These are phyloP conservation scores for Eueides isabella DNA, from an alignment of 1,140 invertebrate species.

Conservation along the genomic window DNA sequence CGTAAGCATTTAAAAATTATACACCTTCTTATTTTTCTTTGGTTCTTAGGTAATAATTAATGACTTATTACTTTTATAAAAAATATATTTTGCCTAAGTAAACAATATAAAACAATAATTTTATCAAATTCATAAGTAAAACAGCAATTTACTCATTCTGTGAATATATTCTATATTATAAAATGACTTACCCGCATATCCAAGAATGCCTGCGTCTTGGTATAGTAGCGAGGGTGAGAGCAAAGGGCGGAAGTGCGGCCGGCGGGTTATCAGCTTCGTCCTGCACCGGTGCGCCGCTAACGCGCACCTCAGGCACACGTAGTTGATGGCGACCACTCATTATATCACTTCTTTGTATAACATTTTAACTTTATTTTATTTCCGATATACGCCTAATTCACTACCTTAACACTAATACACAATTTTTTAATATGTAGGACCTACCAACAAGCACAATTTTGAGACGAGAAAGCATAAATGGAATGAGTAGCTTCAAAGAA, in stretches of 20 bases:
- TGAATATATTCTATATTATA: background rate
- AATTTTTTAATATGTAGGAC: too few species aligned
- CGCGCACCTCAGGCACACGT: constrained; percentile 72
- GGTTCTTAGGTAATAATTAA: background rate
- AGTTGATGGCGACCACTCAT: constrained; percentile 72
- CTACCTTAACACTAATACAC: background rate
- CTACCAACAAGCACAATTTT: too few species aligned
- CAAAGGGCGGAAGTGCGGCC: constrained; percentile 66
- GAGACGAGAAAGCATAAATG: constrained; percentile 29
- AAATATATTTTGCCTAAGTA: background rate
- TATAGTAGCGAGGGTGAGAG: constrained; percentile 69
- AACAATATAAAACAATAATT: too few species aligned
- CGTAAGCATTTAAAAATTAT: too few species aligned
- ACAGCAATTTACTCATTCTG: background rate
- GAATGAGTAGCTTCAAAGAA: constrained; percentile 46
- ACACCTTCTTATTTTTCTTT: background rate
- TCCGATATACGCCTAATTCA: background rate
- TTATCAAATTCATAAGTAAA: too few species aligned
- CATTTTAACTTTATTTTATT: constrained; percentile 22
- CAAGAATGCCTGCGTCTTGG: constrained; percentile 72
- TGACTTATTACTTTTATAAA: background rate
- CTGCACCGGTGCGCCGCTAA: constrained; percentile 63
- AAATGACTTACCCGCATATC: constrained; percentile 72
- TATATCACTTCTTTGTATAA: constrained; percentile 40
- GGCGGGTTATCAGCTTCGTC: constrained; percentile 63